Percentiles rank a stretch among this genome's conserved stretches.
Evolutionary conservation across 2,888 invertebrate species (phyloP).

Genomic region (Hydriomena furcata): DNA sequence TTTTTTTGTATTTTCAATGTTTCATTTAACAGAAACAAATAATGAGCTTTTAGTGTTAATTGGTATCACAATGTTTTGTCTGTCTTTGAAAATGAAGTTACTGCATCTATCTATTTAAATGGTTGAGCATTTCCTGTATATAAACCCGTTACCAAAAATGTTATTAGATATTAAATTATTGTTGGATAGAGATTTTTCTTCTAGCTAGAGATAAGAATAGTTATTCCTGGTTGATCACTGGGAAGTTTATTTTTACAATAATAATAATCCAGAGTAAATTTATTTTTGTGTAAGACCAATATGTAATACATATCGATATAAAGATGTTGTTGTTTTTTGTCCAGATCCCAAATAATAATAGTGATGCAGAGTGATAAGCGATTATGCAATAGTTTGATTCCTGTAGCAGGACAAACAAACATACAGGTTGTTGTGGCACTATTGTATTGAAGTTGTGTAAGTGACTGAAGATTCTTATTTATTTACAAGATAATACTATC

Average conservation of each 20-base stretch:
- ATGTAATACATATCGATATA: slow-evolving; percentile 78
- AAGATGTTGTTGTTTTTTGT: slow-evolving; percentile 3
- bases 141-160: slow-evolving; percentile 79
- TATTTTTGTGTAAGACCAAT: slow-evolving; percentile 81
- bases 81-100: slow-evolving; percentile 32
- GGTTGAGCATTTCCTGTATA: slow-evolving; percentile 58
- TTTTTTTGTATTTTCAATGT: slow-evolving; percentile 8
- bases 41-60: slow-evolving; percentile 53
- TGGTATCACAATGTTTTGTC: slow-evolving; percentile 25
- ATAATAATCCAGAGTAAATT: slow-evolving; percentile 64
- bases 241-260: slow-evolving; percentile 81
- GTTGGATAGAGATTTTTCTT: slow-evolving; percentile 70
- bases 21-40: slow-evolving; percentile 37
- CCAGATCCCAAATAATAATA: too few species aligned
- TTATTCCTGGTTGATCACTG: slow-evolving; percentile 67
- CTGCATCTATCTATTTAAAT: slow-evolving; percentile 32
- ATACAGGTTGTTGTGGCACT: too few species aligned
- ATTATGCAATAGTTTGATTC: too few species aligned
- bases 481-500: too few species aligned
- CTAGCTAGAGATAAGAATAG: slow-evolving; percentile 68
- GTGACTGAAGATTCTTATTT: too few species aligned
- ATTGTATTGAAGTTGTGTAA: too few species aligned
- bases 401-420: too few species aligned
- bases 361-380: too few species aligned
- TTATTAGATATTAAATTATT: slow-evolving; percentile 65